A percentile compares a stretch with the other conserved stretches of the same genome.
Conservation (phyloP, 2,888 invertebrate species). For the Mythimna impura region DNA sequence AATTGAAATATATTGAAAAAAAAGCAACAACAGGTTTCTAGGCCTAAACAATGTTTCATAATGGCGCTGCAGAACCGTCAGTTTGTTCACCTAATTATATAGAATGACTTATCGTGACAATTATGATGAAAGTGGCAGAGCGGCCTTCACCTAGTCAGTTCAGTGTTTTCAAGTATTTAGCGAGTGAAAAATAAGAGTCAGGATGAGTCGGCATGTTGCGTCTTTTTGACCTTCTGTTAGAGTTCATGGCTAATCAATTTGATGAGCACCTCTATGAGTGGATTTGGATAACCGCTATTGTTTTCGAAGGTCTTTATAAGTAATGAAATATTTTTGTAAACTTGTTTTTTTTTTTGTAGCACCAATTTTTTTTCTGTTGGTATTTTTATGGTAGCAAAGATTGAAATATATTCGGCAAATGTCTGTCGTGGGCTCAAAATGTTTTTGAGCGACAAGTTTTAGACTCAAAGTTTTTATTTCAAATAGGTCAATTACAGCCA, state of each 20-base stretch:
- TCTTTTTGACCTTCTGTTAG: conserved; percentile 1
- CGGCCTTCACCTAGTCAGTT: conserved; percentile 36
- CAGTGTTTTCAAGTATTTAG: conserved; percentile 20
- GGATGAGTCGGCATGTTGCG: conserved; percentile 15
- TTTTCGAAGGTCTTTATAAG: neutral
- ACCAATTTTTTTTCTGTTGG: neutral
- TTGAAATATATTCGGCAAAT: no score
- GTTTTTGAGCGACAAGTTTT: no score
- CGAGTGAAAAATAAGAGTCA: conserved; percentile 6
- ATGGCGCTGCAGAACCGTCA: conserved; percentile 10
- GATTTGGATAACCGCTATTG: neutral
- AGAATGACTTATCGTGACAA: conserved; percentile 7
- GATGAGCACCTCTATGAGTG: conserved; percentile 5
- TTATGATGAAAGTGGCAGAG: conserved; percentile 22
- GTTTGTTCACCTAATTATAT: conserved; percentile 12
- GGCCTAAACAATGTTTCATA: neutral
- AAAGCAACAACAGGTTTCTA: neutral
- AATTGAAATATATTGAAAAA: no score
- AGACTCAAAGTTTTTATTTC: no score
- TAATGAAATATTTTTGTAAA: neutral
- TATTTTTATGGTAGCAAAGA: neutral
- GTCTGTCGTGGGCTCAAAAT: no score
- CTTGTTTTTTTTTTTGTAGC: neutral
- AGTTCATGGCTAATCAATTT: conserved; percentile 15
- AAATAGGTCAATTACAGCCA: no score